Percentiles rank a stretch among this genome's conserved stretches.
These are phyloP conservation scores for Sanderia malayensis DNA, from an alignment of 30 jellyfish, hydroid and myxozoan genomes.

Conservation along the genomic window DNA sequence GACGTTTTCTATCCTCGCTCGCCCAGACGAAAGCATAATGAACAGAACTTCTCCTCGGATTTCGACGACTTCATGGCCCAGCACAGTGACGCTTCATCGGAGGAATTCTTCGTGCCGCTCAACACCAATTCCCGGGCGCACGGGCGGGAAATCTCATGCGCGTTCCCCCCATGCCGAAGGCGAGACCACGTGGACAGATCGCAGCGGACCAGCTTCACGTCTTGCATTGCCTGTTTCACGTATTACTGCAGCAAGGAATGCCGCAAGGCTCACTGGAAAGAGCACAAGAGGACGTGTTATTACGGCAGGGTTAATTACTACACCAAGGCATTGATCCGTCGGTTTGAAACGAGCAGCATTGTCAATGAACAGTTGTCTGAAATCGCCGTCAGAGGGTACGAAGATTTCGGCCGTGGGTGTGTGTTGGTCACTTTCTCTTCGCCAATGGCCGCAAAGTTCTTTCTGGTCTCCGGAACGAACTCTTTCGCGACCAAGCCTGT, in stretches of 20 bases:
- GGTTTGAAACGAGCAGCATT: conserved; percentile 70
- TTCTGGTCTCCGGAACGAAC: conserved; percentile 57
- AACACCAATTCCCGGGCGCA: conserved; percentile 31
- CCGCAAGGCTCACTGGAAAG: conserved; percentile 89
- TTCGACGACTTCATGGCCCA: conserved; percentile 68
- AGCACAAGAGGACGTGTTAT: conserved; percentile 75
- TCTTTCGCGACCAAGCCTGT: conserved; percentile 60
- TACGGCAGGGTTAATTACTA: conserved; percentile 85
- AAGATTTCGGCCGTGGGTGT: conserved; percentile 75
- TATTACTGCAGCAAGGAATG: conserved; percentile 92
- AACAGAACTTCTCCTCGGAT: conserved; percentile 61
- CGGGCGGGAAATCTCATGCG: conserved; percentile 60
- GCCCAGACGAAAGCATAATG: conserved; percentile 16
- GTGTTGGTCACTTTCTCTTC: conserved; percentile 66
- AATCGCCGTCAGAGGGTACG: conserved; percentile 56
- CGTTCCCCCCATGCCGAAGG: conserved; percentile 73
- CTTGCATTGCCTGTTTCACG: conserved; percentile 97
- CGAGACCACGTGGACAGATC: conserved; percentile 64
- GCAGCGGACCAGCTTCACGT: conserved; percentile 62
- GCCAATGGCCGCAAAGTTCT: conserved; percentile 84
- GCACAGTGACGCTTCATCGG: conserved; percentile 61
- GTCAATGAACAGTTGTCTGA: conserved; percentile 42
- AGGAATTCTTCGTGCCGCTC: conserved; percentile 58
- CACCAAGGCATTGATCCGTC: conserved; percentile 79
- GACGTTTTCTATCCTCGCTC: conserved; percentile 48